Percentiles rank a stretch among this genome's conserved stretches.
Conservation (phyloP, 1,140 invertebrate genomes). For the Drosophila eugracilis region DNA sequence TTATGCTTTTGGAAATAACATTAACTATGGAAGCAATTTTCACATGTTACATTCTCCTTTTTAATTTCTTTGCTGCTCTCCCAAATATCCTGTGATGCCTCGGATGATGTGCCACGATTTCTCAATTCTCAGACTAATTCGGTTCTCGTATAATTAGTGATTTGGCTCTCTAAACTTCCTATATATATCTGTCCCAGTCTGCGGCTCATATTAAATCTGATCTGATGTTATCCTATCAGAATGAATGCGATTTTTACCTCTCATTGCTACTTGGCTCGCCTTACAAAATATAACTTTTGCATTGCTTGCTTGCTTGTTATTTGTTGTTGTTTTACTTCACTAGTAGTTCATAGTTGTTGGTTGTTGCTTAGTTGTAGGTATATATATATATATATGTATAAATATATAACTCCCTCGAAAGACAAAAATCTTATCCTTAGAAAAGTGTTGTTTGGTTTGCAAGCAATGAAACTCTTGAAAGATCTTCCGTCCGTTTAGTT, state of each 20-base stretch:
- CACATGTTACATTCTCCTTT: conserved; percentile 5
- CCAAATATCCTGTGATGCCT: conserved; percentile 17
- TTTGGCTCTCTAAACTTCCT: conserved; percentile 48
- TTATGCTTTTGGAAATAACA: conserved; percentile 55
- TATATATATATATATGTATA: conserved; percentile 37
- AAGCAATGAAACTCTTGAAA: conserved; percentile 38
- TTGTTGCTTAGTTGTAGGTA: conserved; percentile 36
- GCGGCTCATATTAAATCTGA: conserved; percentile 18
- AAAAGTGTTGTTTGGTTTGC: conserved; percentile 21
- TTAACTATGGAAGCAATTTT: conserved; percentile 72
- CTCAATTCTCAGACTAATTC: conserved; percentile 54
- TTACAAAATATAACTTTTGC: conserved; percentile 31
- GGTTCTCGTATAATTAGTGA: conserved; percentile 47
- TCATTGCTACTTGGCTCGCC: conserved; percentile 14
- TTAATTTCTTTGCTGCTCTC: conserved; percentile 1
- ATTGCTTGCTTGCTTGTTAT: conserved; percentile 9
- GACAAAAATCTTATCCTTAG: conserved; percentile 14
- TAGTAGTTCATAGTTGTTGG: conserved; percentile 41
- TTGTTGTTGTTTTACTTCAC: conserved; percentile 30
- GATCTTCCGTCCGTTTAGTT: conserved; percentile 15
- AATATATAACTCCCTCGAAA: conserved; percentile 16
- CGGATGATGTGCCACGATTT: conserved; percentile 55
- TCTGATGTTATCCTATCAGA: conserved; percentile 21
- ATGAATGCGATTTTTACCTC: conserved; percentile 19
- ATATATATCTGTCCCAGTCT: conserved; percentile 28